Base-by-base conservation (phyloP, 2,113 vertebrate species). In the Antennarius striatus region DNA sequence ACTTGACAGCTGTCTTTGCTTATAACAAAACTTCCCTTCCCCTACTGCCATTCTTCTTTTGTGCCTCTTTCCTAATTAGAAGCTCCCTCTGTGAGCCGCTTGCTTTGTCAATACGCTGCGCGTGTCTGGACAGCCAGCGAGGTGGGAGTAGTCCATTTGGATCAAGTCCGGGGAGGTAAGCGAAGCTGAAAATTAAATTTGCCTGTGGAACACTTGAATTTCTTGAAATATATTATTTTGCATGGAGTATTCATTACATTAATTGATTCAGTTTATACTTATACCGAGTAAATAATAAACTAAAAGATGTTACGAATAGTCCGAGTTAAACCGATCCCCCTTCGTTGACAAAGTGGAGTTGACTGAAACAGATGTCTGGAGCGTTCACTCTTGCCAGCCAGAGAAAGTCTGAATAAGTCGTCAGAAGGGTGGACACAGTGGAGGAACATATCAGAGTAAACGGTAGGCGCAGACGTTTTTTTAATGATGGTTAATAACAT, bases 1-100 rank as follows among this genome's bases (percentile, higher is more conserved):
- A 64, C 59, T 76, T 36, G 60, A 83, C 92, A 93, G 89, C 87
- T 92, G 91, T 92, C 85, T 77, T 51, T 63, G 59, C 16, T 29
- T 49, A 54, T 40, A 71, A 56, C 47, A 50, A 71, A 76, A 74
- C 63, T 43, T 0, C 4, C 17, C 54, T 74, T 48, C 63, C 51
- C 51, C 67, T 77, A 68, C 29, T 0, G 0, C 59, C 56, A 76
- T 68, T 63, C 52, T 52, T 68, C 69, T 58, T 76, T 45, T 55
- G 73, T 74, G 45, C 15, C 12, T 42, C 68, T 46, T 75, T 47
- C 59, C 42, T 52, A 63, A 71, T 58, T 60, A 75, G 71, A 71
- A 68, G 53, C 63, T 58, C 70, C 64, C 45, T 40, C 65, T 39
- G 68, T 11, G 56, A 11, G 78, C 42, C 88, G 86, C 83, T 82